Evolutionary conservation across 2,113 vertebrate genomes (phyloP), one percentile per base, ranked within the genome.

Genomic region (Myotis davidii): DNA sequence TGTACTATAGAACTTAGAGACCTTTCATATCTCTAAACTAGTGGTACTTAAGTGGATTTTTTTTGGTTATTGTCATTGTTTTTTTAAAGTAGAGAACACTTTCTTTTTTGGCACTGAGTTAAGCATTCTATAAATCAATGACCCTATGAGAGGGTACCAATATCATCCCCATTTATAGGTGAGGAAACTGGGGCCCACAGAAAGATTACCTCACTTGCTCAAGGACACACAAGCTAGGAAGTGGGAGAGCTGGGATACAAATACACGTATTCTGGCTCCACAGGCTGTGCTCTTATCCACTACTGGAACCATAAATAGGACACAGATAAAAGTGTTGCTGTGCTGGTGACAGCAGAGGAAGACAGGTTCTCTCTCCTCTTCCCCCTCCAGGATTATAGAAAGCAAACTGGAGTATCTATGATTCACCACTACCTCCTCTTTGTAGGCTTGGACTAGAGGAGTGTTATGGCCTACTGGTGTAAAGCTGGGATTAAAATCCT

Each of bases 21-120:
- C 11, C 32, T 50, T 69, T 34, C 8, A 72, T 42, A 48, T 74
- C 45, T 9, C 9, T 25, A 67, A 32, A 72, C 21, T 39, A 87
- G 59, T 39, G 17, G 37, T 37, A 82, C 32, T 89, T 45, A 82
- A 32, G 52, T 12, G 32, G 32, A 13, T 79, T 73, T 85, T 56
- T 54, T n/a, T 2, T 42, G 42, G 16, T 76, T 77, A 70, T 2
- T 48, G n/a, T 29, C 16, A 45, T 54, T 83, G 2, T 56, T 90
- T 74, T 56, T 88, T 39, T n/a, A 39, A 93, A 64, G 32, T n/a
- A 90, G 20, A 87, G 42, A 92, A 88, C 6, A 84, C 50, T 76
- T 90, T 88, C 10, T 59, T 94, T 95, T 85, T 79, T 32, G 88
- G 95, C 96, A 97, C 96, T 92, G 92, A 95, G 92, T 72, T 91